Evolutionary conservation across 2,888 invertebrate species (phyloP), one percentile per base, ranked within the genome.

Genomic region (Parnassius mnemosyne): DNA sequence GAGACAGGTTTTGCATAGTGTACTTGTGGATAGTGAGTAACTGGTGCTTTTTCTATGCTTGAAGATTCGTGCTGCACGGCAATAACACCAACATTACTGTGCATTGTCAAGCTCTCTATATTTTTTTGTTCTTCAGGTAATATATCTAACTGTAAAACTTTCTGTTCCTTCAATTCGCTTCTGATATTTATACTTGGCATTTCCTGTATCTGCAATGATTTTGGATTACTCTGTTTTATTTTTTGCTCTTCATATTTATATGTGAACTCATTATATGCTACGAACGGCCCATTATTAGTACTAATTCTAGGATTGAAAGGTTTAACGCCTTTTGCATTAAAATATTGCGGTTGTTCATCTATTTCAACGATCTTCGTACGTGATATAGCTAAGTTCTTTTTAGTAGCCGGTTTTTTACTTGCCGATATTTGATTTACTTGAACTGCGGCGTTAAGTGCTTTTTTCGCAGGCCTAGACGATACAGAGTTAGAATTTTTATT

Each of bases 141-240:
- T 70, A 93, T 93, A 71, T 92, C 86, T 69, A 93, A 78, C 43
- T 88, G 83, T 62, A 92, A 80, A 63, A 92, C 90, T 76, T 85
- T 92, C 74, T 93, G 92, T 64, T 85, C 81, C 58, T 82, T 89
- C 34, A 93, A 74, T 72, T 89, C 86, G 67, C 89, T 84, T 73
- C 89, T 85, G 66, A 93, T 93, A 71, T 86, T 88, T 65, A 93
- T 87, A 60, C 86, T 81, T 55, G 92, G 92, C 87, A 92, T 87
- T 69, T 80, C 76, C 80, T 92, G 92, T 67, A 92, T 71, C 69
- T 83, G 75, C 64, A 92, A 76, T 57, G 68, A 63, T 71, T 79
- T 85, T 53, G 61, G 70, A 46, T 72, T 66, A 51, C 42, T 65
- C 50, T 60, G 44, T 53, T 68, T 74, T 55, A 65, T 65, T 70